Evolutionary conservation across 2,113 vertebrate species (phyloP).

Genomic region (Ivindomyrus marchei): DNA sequence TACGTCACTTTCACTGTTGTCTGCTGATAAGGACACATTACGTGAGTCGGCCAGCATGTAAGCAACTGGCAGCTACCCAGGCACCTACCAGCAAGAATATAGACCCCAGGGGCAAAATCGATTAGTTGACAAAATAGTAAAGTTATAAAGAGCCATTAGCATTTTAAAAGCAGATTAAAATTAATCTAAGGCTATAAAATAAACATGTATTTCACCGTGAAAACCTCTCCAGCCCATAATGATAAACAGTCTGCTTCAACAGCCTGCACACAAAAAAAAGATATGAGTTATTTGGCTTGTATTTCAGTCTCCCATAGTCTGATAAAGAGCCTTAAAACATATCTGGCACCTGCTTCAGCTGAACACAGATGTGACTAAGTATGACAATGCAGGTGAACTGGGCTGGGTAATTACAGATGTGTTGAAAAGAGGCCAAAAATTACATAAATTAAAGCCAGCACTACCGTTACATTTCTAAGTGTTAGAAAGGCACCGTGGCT

Average conservation of each 20-base stretch:
- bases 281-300: neutral
- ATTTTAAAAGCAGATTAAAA: slow-evolving; percentile 6
- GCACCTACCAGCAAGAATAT: neutral
- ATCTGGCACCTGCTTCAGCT: neutral
- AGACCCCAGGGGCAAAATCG: slow-evolving; percentile 1
- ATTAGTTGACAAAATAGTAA: slow-evolving; percentile 10
- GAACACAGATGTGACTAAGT: neutral
- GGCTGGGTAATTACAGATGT: neutral
- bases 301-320: neutral
- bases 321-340: neutral
- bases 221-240: neutral
- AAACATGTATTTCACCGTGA: neutral
- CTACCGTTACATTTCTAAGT: neutral
- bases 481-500: neutral
- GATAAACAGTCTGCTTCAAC: neutral
- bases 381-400: neutral
- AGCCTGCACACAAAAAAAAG: neutral
- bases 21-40: neutral
- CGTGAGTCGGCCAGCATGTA: neutral
- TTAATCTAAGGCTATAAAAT: slow-evolving; percentile 3
- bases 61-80: neutral
- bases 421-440: neutral
- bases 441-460: neutral
- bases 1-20: neutral
- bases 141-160: neutral